Conservation (phyloP, 2,113 vertebrate genomes). For the Ciconia maguari region DNA sequence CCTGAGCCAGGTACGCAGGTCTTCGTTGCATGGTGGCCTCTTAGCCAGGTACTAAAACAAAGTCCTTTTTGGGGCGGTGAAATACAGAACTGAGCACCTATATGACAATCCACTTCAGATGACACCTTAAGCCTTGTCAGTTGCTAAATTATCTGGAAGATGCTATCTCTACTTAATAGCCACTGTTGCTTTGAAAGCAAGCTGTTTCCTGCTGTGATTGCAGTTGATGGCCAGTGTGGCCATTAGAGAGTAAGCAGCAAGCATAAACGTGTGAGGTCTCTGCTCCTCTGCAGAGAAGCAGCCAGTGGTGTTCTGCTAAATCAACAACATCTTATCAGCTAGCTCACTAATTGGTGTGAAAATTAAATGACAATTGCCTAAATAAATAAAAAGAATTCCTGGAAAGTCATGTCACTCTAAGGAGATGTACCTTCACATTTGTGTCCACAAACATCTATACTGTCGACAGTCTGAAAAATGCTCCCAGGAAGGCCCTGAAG, state of each 20-base stretch:
- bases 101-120: neutral
- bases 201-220: neutral
- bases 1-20: neutral
- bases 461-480: neutral
- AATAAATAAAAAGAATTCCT: neutral
- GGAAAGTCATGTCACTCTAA: neutral
- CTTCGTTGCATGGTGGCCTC: neutral
- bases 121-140: neutral
- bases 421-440: neutral
- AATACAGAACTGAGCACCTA: neutral
- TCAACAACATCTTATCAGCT: neutral
- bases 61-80: neutral
- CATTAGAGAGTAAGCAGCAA: neutral
- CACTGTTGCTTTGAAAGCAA: neutral
- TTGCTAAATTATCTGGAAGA: neutral
- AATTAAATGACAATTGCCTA: neutral
- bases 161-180: neutral
- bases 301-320: neutral
- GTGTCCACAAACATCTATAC: neutral
- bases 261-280: neutral
- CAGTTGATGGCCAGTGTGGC: neutral
- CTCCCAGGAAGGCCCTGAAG: neutral
- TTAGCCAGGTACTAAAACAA: neutral
- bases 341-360: neutral
- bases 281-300: neutral